Evolutionary conservation across 2,888 invertebrate species (phyloP), one percentile per base, ranked within the genome.

Genomic region (Pollenia angustigena): DNA sequence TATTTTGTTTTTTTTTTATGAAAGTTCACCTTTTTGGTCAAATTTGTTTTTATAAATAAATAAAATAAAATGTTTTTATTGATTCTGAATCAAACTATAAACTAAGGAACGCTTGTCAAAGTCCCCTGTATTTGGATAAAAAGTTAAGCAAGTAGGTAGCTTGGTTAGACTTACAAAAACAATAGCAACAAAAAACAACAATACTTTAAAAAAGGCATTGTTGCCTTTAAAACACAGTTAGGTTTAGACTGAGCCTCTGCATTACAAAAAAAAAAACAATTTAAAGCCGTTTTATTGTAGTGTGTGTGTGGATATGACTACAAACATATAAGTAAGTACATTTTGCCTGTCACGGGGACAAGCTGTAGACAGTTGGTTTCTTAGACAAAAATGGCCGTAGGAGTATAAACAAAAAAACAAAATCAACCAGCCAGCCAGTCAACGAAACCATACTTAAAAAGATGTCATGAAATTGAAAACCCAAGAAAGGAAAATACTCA

Each of bases 361-460:
- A 75, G 81, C 81, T 81, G 81, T 32, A 85, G 85, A 81, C 71
- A 71, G 71, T 81, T 85, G 69, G 85, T 66, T 58, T 32, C 32
- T 64, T 62, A 76, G 12, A 81, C 81, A 85, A 85, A 85, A 85
- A 81, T 64, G 85, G 81, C 75, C 71, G 81, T 85, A 85, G 81
- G 81, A 81, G 84, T 85, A 85, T 44, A 18, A 85, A 85, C 79
- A 78, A 62, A 81, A 66, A 44, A 8, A 71, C 18, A 18, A 18
- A 75, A 16, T 32, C n/a, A 81, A 56, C 44, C 64, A 62, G 10
- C 11, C 69, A 81, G 42, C 64, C 56, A 81, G 10, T 40, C 72
- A 75, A 12, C 48, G 23, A 78, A 74, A 40, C 50, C 66, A 66
- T 12, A 74, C 74, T 79, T 69, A 23, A 40, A 80, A 68, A 85